Evolutionary conservation across 2,113 vertebrate genomes (phyloP), one percentile per base, ranked within the genome.

Genomic region (Cebus imitator): DNA sequence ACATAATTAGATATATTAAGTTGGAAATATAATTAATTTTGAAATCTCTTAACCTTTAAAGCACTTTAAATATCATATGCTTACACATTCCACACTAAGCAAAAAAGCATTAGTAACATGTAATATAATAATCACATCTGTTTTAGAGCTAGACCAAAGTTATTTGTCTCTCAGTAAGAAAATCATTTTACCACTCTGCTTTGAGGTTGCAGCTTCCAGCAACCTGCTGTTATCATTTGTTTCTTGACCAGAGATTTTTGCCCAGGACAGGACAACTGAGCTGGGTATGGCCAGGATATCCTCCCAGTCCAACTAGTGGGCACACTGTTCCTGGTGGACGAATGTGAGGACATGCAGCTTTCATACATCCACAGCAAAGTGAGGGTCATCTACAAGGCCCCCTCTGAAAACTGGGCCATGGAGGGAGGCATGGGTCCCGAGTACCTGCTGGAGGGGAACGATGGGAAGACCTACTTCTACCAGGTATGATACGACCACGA

Each of bases 331-430:
- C 86, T 99, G 78, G 99, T 99, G 91, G 99, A 99, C 0, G 99
- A 99, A 27, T 99, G 99, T 7, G 99, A 99, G 97, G 99, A 99
- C 98, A 99, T 99, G 99, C 99, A 99, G 98, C 99, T 99, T 2
- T 99, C 98, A 30, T 99, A 99, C 73, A 99, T 99, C 58, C 99
- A 99, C 7, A 99, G 99, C 98, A 99, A 99, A 97, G 99, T 99
- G 90, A 98, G 98, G 0, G 99, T 99, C 23, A 40, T 99, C 80
- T 99, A 99, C 94, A 99, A 99, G 88, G 97, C 99, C 0, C 99
- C 99, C 0, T 99, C 99, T 0, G 98, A 99, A 58, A 99, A 99
- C 98, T 99, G 99, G 99, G 98, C 98, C 82, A 98, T 99, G 99
- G 99, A 99, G 99, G 99, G 99, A 1, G 99, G 99, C 25, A 85